These are phyloP conservation scores for Homarus americanus DNA, from an alignment of 1,140 invertebrate species.

Conservation along the genomic window DNA sequence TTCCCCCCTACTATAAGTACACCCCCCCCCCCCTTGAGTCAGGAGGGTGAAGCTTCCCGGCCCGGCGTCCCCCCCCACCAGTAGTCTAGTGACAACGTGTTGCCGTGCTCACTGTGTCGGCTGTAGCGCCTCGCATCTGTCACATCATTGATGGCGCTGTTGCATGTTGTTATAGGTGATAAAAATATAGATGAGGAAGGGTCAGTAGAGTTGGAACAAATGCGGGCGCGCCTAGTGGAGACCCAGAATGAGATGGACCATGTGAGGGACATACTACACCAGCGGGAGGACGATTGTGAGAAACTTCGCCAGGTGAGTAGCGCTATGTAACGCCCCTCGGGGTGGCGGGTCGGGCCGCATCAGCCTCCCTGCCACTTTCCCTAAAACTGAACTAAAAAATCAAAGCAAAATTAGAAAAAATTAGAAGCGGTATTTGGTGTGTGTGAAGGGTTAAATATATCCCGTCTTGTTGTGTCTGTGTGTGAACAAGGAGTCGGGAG, in stretches of 20 bases:
- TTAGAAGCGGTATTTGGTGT: background rate
- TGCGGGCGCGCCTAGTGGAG: conserved; percentile 72
- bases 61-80: conserved; percentile 41
- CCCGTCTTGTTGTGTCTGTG: background rate
- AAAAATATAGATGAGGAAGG: conserved; percentile 75
- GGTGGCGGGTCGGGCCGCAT: conserved; percentile 65
- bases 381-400: background rate
- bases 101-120: conserved; percentile 60
- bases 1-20: background rate
- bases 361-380: background rate
- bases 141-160: conserved; percentile 71
- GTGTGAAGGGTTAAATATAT: background rate
- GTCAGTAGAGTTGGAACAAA: conserved; percentile 75
- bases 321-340: conserved; percentile 25
- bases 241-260: conserved; percentile 74
- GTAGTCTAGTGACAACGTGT: conserved; percentile 63
- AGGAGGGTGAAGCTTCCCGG: conserved; percentile 47
- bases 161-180: conserved; percentile 76
- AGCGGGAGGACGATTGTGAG: conserved; percentile 59
- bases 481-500: background rate
- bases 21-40: background rate
- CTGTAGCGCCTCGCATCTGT: conserved; percentile 49
- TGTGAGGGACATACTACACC: conserved; percentile 67
- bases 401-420: background rate
- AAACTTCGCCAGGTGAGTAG: conserved; percentile 72